Base-by-base conservation (phyloP, 35 echinoderm and acorn worm genomes). In the Holothuria glaberrima region DNA sequence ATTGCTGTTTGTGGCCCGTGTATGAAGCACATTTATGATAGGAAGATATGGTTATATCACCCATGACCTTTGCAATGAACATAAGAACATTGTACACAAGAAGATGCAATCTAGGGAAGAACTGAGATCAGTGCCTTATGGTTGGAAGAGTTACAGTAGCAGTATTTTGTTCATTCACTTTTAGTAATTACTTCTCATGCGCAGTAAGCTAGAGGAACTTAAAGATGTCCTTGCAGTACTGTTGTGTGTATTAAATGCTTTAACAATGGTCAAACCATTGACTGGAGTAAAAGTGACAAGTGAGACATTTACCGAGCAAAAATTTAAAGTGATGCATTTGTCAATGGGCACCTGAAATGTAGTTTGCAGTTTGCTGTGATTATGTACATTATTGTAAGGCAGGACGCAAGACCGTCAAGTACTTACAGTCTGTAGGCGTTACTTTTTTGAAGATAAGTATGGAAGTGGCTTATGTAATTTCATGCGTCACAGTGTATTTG, bases 211-310 rank as follows among this genome's bases (percentile, higher is more conserved):
- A 54, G 50, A 4, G 50, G 50, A 54, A 54, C 50, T 54, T 14
- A 54, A 54, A 54, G 50, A 54, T 68, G 64, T 10, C 64, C 64
- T 68, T 4, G 22, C 64, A 68, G 64, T 28, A 24, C 64, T 68
- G 64, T 26, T 54, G 16, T 68, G 64, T 68, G 64, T 68, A 68
- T 68, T 68, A 68, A 68, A 68, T 24, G 22, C 64, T 19, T 68
- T 19, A 68, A 32, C 64, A n/a, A 1, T 68, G 64, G 9, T 25
- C 30, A 25, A n/a, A 68, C 6, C 64, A 25, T 68, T 68, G 64
- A 24, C 18, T 68, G 16, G 64, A 68, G 64, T 68, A 12, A 68
- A 24, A 32, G 64, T 28, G 1, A 4, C 10, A 68, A 28, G 30
- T 68, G 12, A 5, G 16, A 54, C 50, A 54, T 14, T n/a, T n/a